Evolutionary conservation across 1,140 invertebrate genomes (phyloP).

Genomic region (Diuraphis noxia): DNA sequence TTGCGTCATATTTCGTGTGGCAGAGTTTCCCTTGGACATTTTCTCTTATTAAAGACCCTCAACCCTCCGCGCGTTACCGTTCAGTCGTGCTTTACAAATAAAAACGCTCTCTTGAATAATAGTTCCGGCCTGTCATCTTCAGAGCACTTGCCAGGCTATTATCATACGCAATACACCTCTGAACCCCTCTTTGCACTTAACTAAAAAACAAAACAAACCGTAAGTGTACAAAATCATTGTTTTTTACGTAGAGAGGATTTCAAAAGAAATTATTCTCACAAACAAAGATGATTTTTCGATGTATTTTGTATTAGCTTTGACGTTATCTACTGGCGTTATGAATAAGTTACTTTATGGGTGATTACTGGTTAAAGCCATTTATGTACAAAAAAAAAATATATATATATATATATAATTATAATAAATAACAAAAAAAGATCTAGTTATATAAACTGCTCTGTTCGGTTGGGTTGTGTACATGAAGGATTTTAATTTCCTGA

Average conservation of each 20-base stretch:
- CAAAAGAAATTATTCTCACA: neutral
- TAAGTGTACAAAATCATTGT: constrained; percentile 37
- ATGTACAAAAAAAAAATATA: neutral
- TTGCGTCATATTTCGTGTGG: neutral
- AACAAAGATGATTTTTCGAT: neutral
- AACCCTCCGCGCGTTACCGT: neutral
- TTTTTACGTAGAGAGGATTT: constrained; percentile 1
- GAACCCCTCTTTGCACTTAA: neutral
- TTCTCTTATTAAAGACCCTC: constrained; percentile 43
- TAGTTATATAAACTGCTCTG: neutral
- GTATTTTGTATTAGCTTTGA: neutral
- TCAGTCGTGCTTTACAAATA: neutral
- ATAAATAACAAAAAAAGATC: neutral
- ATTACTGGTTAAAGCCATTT: neutral
- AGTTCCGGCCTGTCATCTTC: constrained; percentile 40
- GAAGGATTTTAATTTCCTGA: constrained; percentile 45
- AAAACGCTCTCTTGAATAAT: constrained; percentile 50
- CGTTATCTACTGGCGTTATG: neutral
- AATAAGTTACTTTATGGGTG: neutral
- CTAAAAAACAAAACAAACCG: constrained; percentile 33
- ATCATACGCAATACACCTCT: constrained; percentile 13
- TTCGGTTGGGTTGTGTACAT: neutral
- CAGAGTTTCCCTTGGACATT: neutral
- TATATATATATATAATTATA: neutral
- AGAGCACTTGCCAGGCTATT: constrained; percentile 38